phyloP scores from a whole-genome alignment of 2,113 vertebrate genomes.

The Erinaceus europaeus region DNA sequence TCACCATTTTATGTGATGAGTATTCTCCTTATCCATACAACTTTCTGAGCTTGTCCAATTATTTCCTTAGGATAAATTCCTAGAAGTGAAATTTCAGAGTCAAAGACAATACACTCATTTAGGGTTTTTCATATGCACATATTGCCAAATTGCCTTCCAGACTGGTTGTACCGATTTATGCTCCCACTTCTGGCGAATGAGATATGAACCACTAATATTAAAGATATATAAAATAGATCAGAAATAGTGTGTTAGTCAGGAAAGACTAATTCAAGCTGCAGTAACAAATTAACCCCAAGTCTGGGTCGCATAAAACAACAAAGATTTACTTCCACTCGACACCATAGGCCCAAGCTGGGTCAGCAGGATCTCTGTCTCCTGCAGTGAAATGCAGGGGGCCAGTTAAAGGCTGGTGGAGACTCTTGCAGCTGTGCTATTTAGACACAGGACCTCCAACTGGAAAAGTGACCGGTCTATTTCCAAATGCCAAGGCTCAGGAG shows the following conservation, averaged over 20 bases:
- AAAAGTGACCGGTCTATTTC: neutral
- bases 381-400: neutral
- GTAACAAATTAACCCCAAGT: constrained; percentile 49
- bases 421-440: neutral
- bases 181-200: neutral
- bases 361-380: neutral
- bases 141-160: constrained; percentile 22
- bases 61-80: constrained; percentile 73
- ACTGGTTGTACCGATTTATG: constrained; percentile 37
- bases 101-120: constrained; percentile 63
- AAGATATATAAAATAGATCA: neutral
- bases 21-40: constrained; percentile 63
- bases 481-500: neutral
- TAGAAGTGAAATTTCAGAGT: constrained; percentile 67
- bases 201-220: neutral
- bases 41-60: constrained; percentile 75
- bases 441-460: too few relatives aligned
- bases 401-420: neutral
- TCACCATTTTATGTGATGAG: constrained; percentile 71
- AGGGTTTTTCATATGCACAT: constrained; percentile 33
- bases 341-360: neutral
- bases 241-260: neutral
- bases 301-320: neutral
- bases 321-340: neutral
- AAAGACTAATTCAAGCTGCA: neutral